Evolutionary conservation across 1,140 invertebrate genomes (phyloP).

Genomic region (Parasteatoda tepidariorum): DNA sequence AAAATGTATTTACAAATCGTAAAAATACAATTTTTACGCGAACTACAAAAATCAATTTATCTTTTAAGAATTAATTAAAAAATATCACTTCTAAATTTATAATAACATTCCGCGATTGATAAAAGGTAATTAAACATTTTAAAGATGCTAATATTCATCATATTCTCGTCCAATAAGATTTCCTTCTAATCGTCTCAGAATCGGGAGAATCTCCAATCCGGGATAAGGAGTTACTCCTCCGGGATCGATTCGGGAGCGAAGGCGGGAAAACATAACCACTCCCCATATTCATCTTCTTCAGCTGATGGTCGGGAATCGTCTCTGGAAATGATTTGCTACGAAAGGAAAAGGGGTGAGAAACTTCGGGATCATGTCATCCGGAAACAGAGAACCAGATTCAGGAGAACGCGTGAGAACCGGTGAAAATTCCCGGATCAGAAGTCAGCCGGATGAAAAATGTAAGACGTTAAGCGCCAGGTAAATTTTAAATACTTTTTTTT

Average conservation of each 20-base stretch:
- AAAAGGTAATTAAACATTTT: not conserved
- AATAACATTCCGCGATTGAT: not conserved
- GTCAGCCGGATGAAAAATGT: not conserved
- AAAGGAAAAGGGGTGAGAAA: constrained; percentile 5
- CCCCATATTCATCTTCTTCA: not conserved
- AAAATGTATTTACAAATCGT: not conserved
- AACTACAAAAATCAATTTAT: not conserved
- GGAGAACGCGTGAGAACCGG: not conserved
- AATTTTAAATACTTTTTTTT: not conserved
- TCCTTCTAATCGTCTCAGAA: not conserved
- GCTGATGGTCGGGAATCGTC: not conserved
- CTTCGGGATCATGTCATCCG: not conserved
- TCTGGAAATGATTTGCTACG: constrained; percentile 24
- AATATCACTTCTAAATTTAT: not conserved
- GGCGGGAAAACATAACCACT: not conserved
- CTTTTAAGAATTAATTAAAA: not conserved
- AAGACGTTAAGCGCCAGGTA: constrained; percentile 13
- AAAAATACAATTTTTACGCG: not conserved
- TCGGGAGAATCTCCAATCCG: not conserved
- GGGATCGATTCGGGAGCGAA: not conserved
- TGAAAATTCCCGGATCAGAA: not conserved
- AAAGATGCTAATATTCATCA: constrained; percentile 21
- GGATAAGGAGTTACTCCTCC: not conserved
- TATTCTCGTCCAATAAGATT: not conserved
- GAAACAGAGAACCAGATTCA: constrained; percentile 10